These are phyloP conservation scores for Eulacestoma nigropectus DNA, from an alignment of 2,113 vertebrate species.

Conservation along the genomic window DNA sequence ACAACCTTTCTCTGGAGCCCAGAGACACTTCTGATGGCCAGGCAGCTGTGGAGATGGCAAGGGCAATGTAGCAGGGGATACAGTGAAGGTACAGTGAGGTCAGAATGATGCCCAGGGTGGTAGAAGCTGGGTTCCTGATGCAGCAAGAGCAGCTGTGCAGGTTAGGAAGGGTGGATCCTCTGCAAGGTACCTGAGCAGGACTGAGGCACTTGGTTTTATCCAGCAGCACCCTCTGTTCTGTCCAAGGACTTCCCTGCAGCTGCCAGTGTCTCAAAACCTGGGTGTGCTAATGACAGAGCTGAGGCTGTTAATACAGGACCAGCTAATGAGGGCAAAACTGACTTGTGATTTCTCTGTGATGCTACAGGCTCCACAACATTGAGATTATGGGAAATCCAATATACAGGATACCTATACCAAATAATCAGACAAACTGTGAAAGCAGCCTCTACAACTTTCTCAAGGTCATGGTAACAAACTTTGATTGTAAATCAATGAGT, in stretches of 20 bases:
- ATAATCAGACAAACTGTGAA: neutral
- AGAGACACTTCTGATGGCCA: neutral
- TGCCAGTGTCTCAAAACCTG: neutral
- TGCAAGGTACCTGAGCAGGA: neutral
- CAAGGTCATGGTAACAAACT: neutral
- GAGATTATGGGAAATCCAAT: neutral
- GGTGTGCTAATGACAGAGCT: neutral
- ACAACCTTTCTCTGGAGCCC: neutral
- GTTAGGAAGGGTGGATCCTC: neutral
- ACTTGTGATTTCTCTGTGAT: neutral
- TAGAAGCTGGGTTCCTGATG: neutral
- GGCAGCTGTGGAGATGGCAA: neutral
- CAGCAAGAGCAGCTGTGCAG: neutral
- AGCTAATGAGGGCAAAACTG: neutral
- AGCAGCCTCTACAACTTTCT: neutral
- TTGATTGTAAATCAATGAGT: neutral
- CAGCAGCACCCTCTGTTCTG: neutral
- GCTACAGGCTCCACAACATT: neutral
- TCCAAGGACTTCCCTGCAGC: neutral
- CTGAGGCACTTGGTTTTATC: neutral
- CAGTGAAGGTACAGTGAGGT: neutral
- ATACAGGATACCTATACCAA: fast-evolving
- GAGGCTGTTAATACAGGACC: neutral
- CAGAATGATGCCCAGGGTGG: neutral
- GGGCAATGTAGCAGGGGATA: neutral